phyloP scores from a whole-genome alignment of 2,797 vertebrate species.

The Mus spretus region DNA sequence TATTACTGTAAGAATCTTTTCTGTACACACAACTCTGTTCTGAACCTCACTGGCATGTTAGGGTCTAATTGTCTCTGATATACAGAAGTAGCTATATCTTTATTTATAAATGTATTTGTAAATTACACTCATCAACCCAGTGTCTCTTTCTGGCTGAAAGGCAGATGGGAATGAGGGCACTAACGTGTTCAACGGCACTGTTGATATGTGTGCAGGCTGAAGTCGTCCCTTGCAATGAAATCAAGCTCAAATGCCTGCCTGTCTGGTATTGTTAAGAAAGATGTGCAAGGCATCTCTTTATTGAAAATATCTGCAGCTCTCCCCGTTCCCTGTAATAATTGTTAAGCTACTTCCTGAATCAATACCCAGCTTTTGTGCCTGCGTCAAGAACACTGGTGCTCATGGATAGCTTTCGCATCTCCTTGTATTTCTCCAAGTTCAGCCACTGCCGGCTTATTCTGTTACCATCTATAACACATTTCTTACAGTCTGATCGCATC shows the following conservation, averaged over 20 bases:
- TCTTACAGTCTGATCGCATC: constrained; percentile 71
- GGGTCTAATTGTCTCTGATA: constrained; percentile 63
- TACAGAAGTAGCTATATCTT: constrained; percentile 26
- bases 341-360: constrained; percentile 80
- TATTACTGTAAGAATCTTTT: constrained; percentile 30
- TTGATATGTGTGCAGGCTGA: constrained; percentile 38
- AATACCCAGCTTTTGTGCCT: constrained; percentile 79
- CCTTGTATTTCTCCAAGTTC: constrained; percentile 71
- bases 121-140: constrained; percentile 57
- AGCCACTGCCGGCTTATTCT: constrained; percentile 76
- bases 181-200: constrained; percentile 33
- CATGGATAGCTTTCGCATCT: constrained; percentile 51
- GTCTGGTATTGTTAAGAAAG: constrained; percentile 68
- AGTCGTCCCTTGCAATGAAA: constrained; percentile 69
- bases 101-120: constrained; percentile 70
- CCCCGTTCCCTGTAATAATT: constrained; percentile 72
- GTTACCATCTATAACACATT: constrained; percentile 83
- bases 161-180: constrained; percentile 17
- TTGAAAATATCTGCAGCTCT: constrained; percentile 72
- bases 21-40: constrained; percentile 22
- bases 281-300: constrained; percentile 75
- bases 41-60: constrained; percentile 27
- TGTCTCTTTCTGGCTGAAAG: constrained; percentile 62
- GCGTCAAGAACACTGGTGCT: constrained; percentile 61
- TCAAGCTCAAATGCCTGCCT: constrained; percentile 64